phyloP scores from a whole-genome alignment of 2,113 vertebrate genomes.

The Corvus cornix region DNA sequence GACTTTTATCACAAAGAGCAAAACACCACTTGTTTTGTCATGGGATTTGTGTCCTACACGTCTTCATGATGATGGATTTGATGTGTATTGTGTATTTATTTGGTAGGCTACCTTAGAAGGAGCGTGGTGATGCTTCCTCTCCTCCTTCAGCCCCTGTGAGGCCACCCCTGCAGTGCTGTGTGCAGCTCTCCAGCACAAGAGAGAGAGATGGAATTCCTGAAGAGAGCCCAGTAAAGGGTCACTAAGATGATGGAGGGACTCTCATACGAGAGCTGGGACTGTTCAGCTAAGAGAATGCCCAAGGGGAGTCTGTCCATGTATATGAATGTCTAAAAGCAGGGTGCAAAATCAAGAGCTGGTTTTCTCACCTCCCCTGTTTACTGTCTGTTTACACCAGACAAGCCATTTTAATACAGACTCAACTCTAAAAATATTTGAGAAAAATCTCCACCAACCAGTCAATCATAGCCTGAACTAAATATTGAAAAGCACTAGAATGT shows the following conservation, averaged over 20 bases:
- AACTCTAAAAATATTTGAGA: not conserved
- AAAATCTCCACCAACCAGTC: not conserved
- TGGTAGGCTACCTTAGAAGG: not conserved
- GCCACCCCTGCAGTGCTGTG: not conserved
- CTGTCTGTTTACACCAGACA: not conserved
- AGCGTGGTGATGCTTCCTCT: not conserved
- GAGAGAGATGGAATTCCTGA: not conserved
- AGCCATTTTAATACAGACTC: not conserved
- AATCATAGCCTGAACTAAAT: not conserved
- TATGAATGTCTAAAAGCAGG: not conserved
- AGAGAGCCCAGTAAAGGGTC: not conserved
- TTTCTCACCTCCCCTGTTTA: not conserved
- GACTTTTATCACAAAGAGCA: not conserved
- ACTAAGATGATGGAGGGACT: not conserved
- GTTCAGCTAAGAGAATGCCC: not conserved
- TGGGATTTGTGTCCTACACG: not conserved
- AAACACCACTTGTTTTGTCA: not conserved
- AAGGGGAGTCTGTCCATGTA: accelerated
- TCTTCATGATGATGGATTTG: not conserved
- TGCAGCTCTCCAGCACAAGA: not conserved
- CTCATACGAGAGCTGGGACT: not conserved
- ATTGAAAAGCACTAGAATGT: not conserved
- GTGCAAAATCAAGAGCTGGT: not conserved
- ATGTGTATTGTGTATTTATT: not conserved
- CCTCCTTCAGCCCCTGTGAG: accelerated